phyloP scores from a whole-genome alignment of 2,888 invertebrate genomes.

The Schrankia costaestrigalis region DNA sequence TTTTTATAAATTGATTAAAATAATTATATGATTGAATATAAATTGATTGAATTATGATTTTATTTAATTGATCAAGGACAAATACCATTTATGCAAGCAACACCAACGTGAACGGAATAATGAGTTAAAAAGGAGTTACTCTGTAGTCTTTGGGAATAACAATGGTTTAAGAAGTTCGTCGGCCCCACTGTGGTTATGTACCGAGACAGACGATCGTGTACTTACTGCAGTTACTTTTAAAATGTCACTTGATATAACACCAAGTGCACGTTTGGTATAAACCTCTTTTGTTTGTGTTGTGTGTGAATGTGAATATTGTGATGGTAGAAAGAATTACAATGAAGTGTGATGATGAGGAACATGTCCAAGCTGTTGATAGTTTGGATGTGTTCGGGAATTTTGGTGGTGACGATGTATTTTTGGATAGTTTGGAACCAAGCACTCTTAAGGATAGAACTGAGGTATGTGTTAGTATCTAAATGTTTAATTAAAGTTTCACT shows the following conservation, averaged over 20 bases:
- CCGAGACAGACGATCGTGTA: constrained; percentile 50
- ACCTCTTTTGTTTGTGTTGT: constrained; percentile 21
- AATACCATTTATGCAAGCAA: constrained; percentile 56
- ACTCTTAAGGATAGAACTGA: constrained; percentile 55
- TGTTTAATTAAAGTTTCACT: too few species aligned
- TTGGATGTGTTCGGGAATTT: constrained; percentile 61
- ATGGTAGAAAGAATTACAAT: constrained; percentile 65
- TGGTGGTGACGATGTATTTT: constrained; percentile 49
- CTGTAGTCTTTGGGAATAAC: constrained; percentile 71
- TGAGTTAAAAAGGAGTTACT: constrained; percentile 53
- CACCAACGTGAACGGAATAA: constrained; percentile 65
- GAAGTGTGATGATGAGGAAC: constrained; percentile 60
- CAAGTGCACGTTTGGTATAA: constrained; percentile 26
- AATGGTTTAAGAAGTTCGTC: constrained; percentile 68
- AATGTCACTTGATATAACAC: constrained; percentile 49
- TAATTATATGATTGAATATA: too few species aligned
- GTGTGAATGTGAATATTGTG: constrained; percentile 33
- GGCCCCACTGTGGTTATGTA: constrained; percentile 60
- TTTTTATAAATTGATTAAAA: not conserved
- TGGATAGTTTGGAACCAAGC: constrained; percentile 69
- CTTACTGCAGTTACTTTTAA: constrained; percentile 48
- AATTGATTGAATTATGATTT: too few species aligned
- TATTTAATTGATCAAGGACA: constrained; percentile 48
- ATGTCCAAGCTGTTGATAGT: too few species aligned
- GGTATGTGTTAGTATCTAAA: constrained; percentile 42